A percentile compares a stretch with the other conserved stretches of the same genome.
phyloP scores from a whole-genome alignment of 2,113 vertebrate genomes.

The Thalassoma bifasciatum region DNA sequence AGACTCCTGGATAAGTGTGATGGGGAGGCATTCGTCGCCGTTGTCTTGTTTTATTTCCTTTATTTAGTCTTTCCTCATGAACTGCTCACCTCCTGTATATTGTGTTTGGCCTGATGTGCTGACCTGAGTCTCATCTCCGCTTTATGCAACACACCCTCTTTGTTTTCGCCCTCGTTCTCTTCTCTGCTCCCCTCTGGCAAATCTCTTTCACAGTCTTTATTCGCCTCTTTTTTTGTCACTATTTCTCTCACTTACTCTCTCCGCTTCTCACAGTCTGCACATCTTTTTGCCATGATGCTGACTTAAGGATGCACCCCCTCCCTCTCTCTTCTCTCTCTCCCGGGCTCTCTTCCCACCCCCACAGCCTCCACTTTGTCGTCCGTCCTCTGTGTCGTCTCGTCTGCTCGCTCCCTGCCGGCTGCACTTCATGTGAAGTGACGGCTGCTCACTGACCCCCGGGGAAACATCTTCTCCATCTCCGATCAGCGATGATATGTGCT shows the following conservation, averaged over 20 bases:
- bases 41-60: conserved; percentile 50
- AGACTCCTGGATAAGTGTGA: conserved; percentile 4
- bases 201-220: conserved; percentile 13
- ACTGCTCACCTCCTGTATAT: conserved; percentile 24
- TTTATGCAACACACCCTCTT: conserved; percentile 60
- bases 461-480: conserved; percentile 63
- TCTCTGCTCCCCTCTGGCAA: conserved; percentile 16
- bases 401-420: conserved; percentile 36
- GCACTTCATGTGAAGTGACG: conserved; percentile 66
- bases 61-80: conserved; percentile 35
- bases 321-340: too few species aligned
- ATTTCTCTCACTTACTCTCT: not conserved
- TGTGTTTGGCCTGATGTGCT: conserved; percentile 43
- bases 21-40: conserved; percentile 2
- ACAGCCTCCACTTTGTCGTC: not conserved
- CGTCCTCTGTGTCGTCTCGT: conserved; percentile 29
- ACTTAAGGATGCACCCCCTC: conserved; percentile 11
- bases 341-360: not conserved
- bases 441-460: conserved; percentile 58
- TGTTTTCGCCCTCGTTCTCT: conserved; percentile 44
- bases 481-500: conserved; percentile 54
- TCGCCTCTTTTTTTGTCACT: not conserved
- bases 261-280: not conserved
- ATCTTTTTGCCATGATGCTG: not conserved
- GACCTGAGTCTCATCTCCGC: conserved; percentile 52